Base-by-base conservation (phyloP, 2,797 vertebrate genomes). In the Microctenopoma lineatum region DNA sequence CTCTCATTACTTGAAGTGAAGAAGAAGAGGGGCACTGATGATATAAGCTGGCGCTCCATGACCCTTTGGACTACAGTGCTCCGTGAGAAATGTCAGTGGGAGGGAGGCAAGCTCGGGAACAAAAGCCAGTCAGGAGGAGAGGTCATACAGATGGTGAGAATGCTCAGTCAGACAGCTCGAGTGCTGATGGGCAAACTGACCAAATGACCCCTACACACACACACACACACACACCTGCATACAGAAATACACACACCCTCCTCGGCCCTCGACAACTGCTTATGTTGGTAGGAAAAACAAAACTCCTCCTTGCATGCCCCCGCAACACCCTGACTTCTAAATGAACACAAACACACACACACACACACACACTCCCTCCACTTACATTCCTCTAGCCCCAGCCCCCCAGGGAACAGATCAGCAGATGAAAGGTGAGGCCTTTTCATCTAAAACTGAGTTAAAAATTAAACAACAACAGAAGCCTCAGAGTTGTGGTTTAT, bases 71-170 rank as follows among this genome's bases (percentile, higher is more conserved):
- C 76, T 39, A 47, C 57, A 38, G 73, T 18, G 56, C n/a, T 52
- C 39, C 60, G 78, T 86, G 84, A 87, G 83, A 86, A 83, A 47
- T 15, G 39, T 0, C 41, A 56, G 77, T 5, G 87, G 81, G 87
- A 60, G 84, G 77, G 79, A 27, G 67, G 16, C 0, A 21, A 58
- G 77, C 59, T 21, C 21, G 62, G 69, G 84, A 84, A 85, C 88
- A 88, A 88, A 89, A 85, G 81, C 78, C 70, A 18, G 79, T 74
- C 59, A 58, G 81, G 70, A 83, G 83, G 75, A 81, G 88, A 82
- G 90, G 88, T 92, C 89, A 86, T 85, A 79, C 85, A 84, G 86
- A 91, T 86, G 84, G 85, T 89, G 89, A 89, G 87, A 90, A 86
- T 78, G 70, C 73, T 84, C 75, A 84, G 70, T 82, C 79, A 90